These are phyloP conservation scores for Erebia epiphron DNA, from an alignment of 2,888 invertebrate species.

Conservation along the genomic window DNA sequence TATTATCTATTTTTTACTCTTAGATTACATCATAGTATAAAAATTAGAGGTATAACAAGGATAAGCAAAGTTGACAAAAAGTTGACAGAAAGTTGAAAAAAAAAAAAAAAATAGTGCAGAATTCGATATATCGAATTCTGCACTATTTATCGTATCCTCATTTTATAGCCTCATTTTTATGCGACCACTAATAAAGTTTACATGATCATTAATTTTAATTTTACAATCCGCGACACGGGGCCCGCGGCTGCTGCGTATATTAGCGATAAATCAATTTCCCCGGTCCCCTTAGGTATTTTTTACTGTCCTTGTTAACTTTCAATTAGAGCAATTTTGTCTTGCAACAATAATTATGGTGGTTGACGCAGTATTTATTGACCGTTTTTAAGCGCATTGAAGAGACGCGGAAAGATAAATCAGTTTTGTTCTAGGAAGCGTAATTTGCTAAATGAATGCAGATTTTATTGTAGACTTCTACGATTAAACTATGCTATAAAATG, in stretches of 20 bases:
- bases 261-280: constrained; percentile 64
- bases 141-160: too few species aligned
- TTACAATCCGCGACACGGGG: constrained; percentile 58
- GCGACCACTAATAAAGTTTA: constrained; percentile 73
- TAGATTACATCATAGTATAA: too few species aligned
- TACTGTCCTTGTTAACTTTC: constrained; percentile 41
- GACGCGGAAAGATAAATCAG: constrained; percentile 16
- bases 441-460: constrained; percentile 1
- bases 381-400: constrained; percentile 30
- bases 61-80: too few species aligned
- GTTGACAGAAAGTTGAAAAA: too few species aligned
- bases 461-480: constrained; percentile 3
- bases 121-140: constrained; percentile 73
- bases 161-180: constrained; percentile 72
- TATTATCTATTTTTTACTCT: too few species aligned
- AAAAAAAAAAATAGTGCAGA: too few species aligned
- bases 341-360: constrained; percentile 40
- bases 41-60: too few species aligned
- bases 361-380: constrained; percentile 38
- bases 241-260: constrained; percentile 56
- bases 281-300: constrained; percentile 35
- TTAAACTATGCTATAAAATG: constrained; percentile 7
- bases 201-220: constrained; percentile 78
- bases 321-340: constrained; percentile 39
- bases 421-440: constrained; percentile 10